A percentile compares a stretch with the other conserved stretches of the same genome.
Evolutionary conservation across 2,113 vertebrate species (phyloP).

Genomic region (Salvator merianae): DNA sequence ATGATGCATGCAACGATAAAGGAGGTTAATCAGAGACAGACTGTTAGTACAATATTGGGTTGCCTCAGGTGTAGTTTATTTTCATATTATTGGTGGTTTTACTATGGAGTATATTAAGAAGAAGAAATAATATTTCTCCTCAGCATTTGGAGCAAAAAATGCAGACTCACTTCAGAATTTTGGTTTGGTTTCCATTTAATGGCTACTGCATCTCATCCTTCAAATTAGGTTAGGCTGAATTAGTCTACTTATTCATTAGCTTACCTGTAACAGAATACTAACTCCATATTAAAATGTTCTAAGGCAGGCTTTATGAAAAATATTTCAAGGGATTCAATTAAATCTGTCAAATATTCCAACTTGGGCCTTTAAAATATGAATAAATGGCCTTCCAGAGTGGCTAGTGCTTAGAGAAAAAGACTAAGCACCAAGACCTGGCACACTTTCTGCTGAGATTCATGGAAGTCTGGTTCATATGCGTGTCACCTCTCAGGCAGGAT

Average conservation of each 20-base stretch:
- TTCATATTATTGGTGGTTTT: constrained; percentile 74
- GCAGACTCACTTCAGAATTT: constrained; percentile 46
- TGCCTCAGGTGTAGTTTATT: constrained; percentile 84
- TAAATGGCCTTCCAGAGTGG: neutral
- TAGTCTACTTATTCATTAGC: constrained; percentile 69
- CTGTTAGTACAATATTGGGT: constrained; percentile 77
- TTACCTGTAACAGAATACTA: constrained; percentile 67
- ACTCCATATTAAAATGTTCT: constrained; percentile 59
- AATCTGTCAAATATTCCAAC: constrained; percentile 56
- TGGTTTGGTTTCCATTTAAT: constrained; percentile 67
- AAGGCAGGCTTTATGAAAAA: constrained; percentile 59
- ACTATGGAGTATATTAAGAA: constrained; percentile 71
- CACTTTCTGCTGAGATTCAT: neutral
- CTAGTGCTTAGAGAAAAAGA: neutral
- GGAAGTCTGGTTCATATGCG: neutral
- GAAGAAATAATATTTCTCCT: constrained; percentile 70
- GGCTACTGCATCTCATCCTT: constrained; percentile 10
- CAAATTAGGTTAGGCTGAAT: constrained; percentile 58
- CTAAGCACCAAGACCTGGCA: neutral
- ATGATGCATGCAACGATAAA: constrained; percentile 86
- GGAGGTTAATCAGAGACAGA: constrained; percentile 84
- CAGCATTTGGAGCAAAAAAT: constrained; percentile 57
- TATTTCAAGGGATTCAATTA: neutral
- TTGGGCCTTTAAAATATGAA: constrained; percentile 50
- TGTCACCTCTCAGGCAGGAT: neutral